Base-by-base conservation (phyloP, 2,888 invertebrate genomes). In the Drosophila tripunctata region DNA sequence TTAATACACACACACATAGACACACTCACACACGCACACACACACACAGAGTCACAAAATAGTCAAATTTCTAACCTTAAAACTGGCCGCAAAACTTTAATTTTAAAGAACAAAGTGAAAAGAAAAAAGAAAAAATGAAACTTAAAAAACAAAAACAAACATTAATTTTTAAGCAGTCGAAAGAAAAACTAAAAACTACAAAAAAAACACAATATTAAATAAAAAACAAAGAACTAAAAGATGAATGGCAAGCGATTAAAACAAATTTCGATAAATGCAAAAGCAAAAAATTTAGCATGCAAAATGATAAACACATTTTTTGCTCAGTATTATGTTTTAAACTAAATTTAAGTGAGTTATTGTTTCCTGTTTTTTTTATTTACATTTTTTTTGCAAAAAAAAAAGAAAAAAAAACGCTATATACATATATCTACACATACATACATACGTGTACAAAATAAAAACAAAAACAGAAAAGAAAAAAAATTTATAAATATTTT, bases 321-420 rank as follows among this genome's bases (percentile, higher is more conserved):
- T 90, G 91, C 90, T 90, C 90, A 90, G 90, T 90, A 90, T 90
- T 90, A 90, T 89, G 89, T 90, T 89, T 81, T 89, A 90, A 90
- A 90, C 77, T 87, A 76, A 60, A 86, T 82, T 88, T 90, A 90
- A 90, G 90, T 78, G 84, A 83, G 80, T 85, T 88, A 80, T 77
- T 78, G 82, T 78, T 75, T 80, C 81, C 80, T 74, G 76, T 77
- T 67, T 69, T 64, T 56, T 61, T 70, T 65, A 51, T 63, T 75
- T 61, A 52, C 57, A 50, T 48, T 60, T 61, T 66, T 60, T 51
- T 54, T 31, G 21, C 44, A 61, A 38, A 51, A 40, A 44, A 43
- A 33, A 35, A 22, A 33, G 12, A 10, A 3, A 21, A 12, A 41
- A 50, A 19, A 50, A 22, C 33, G n/a, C 43, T 48, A 60, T 27